Percentiles rank a stretch among this genome's conserved stretches.
Evolutionary conservation across 2,888 invertebrate species (phyloP).

Genomic region (Pristionchus arcanus): DNA sequence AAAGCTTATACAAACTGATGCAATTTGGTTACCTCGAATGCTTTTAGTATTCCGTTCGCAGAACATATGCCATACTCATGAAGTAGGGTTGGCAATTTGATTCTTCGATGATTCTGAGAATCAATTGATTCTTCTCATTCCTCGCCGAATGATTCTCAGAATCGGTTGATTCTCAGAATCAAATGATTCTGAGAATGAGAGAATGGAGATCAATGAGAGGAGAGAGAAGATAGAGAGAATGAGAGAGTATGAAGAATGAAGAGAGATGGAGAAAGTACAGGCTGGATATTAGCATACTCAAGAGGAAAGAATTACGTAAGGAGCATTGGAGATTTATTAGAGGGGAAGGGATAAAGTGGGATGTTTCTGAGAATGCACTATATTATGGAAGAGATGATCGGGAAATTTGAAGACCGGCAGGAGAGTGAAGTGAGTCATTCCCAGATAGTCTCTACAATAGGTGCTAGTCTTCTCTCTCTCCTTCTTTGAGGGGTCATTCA

Average conservation of each 20-base stretch:
- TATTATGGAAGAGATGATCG: neutral
- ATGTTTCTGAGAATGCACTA: neutral
- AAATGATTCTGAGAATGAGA: no score
- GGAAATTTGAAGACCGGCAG: neutral
- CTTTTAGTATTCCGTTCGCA: no score
- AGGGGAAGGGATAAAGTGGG: neutral
- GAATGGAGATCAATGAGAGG: neutral
- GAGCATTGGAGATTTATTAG: conserved; percentile 23
- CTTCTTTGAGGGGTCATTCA: conserved; percentile 25
- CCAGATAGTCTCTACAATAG: neutral
- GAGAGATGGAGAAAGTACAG: conserved; percentile 15
- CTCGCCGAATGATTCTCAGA: no score
- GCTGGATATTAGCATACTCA: conserved; percentile 38
- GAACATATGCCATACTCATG: no score
- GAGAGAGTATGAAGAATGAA: neutral
- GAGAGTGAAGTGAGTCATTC: conserved; percentile 21
- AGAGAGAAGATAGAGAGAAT: neutral
- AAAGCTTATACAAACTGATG: no score
- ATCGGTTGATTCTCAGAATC: no score
- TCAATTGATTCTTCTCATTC: no score
- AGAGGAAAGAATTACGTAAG: conserved; percentile 33
- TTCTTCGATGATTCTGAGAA: no score
- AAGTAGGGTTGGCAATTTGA: no score
- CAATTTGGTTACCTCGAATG: no score
- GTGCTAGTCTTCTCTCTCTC: neutral